These are phyloP conservation scores for Leucosticte australis DNA, from an alignment of 2,113 vertebrate species.

Conservation along the genomic window DNA sequence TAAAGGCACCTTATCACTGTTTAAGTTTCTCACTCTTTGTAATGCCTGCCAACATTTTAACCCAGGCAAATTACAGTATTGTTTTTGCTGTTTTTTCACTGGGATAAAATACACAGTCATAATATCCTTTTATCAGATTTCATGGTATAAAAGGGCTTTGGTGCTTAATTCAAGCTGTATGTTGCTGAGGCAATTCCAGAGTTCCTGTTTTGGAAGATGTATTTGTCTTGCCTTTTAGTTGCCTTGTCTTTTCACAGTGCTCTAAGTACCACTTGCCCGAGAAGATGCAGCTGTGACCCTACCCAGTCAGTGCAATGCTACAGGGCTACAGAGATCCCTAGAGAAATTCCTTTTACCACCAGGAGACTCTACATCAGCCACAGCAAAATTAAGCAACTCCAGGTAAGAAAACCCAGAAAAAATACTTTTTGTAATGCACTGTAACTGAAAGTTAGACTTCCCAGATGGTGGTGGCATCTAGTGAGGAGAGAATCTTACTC, in stretches of 20 bases:
- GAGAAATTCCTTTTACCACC: conserved; percentile 65
- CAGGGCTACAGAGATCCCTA: conserved; percentile 68
- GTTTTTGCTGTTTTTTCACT: conserved; percentile 63
- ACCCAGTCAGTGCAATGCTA: conserved; percentile 75
- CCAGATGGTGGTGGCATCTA: neutral
- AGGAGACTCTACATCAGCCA: conserved; percentile 78
- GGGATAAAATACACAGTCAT: conserved; percentile 70
- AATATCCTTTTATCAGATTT: conserved; percentile 73
- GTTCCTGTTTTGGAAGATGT: conserved; percentile 66
- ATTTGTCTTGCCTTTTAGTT: conserved; percentile 45
- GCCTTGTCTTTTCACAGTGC: conserved; percentile 29
- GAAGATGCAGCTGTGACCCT: conserved; percentile 78
- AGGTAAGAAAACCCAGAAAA: conserved; percentile 71
- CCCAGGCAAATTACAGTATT: conserved; percentile 66
- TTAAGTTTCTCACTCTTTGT: conserved; percentile 74
- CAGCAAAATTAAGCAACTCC: conserved; percentile 81
- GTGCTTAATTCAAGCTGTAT: neutral
- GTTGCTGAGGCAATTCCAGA: neutral
- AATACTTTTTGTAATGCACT: neutral
- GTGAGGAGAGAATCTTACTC: neutral
- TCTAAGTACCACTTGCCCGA: conserved; percentile 64
- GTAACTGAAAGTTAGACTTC: neutral
- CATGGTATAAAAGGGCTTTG: conserved; percentile 65
- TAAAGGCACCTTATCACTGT: conserved; percentile 74
- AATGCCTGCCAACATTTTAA: conserved; percentile 76